These are phyloP conservation scores for Lepus europaeus DNA, from an alignment of 2,113 vertebrate genomes.

Conservation along the genomic window DNA sequence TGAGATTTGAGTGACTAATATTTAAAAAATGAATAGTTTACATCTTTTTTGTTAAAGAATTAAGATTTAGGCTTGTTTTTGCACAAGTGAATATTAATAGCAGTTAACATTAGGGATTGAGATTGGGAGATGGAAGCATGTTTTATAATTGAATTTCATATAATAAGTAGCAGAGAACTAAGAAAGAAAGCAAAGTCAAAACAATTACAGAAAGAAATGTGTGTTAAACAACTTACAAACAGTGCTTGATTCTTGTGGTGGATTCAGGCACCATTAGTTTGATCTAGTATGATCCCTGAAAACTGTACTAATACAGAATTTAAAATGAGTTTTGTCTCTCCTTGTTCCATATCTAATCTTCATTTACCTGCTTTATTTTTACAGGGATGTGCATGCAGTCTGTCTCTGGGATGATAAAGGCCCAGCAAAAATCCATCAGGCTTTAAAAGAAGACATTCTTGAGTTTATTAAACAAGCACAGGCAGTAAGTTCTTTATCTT, in stretches of 20 bases:
- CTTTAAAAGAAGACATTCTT: slow-evolving; percentile 99
- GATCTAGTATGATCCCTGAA: neutral
- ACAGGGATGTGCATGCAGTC: slow-evolving; percentile 98
- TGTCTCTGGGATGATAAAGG: slow-evolving; percentile 99
- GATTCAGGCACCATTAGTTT: neutral
- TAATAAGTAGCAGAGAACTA: slow-evolving; percentile 35
- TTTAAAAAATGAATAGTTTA: neutral
- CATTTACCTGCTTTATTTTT: slow-evolving; percentile 73
- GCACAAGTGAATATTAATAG: slow-evolving; percentile 15
- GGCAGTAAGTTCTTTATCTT: slow-evolving; percentile 91
- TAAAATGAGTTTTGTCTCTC: slow-evolving; percentile 19
- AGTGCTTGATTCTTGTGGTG: neutral
- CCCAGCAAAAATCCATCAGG: slow-evolving; percentile 99
- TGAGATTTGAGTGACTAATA: slow-evolving; percentile 31
- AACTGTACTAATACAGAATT: neutral
- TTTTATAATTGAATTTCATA: slow-evolving; percentile 48
- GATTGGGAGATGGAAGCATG: neutral
- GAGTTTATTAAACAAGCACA: slow-evolving; percentile 99
- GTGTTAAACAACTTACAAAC: slow-evolving; percentile 25
- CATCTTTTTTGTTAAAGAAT: neutral
- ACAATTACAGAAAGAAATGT: slow-evolving; percentile 3
- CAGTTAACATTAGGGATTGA: neutral
- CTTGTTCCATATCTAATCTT: slow-evolving; percentile 51
- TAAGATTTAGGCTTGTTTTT: slow-evolving; percentile 46
- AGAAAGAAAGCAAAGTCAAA: slow-evolving; percentile 27